These are phyloP conservation scores for Cynoglossus semilaevis DNA, from an alignment of 2,113 vertebrate genomes.

Conservation along the genomic window DNA sequence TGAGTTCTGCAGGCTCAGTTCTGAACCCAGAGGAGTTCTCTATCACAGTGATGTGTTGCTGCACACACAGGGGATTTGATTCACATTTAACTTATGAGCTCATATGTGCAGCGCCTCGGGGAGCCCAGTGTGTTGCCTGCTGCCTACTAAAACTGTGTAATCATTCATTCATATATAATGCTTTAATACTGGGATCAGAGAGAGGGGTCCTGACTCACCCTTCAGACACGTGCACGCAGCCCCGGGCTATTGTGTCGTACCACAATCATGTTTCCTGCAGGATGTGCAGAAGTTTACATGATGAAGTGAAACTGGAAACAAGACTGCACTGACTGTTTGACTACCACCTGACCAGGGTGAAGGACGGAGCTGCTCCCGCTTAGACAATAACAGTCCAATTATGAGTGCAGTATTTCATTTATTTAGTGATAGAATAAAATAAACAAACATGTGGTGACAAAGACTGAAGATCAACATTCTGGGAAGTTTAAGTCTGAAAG, in stretches of 20 bases:
- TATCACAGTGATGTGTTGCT: conserved; percentile 6
- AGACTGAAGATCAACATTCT: too few relatives aligned
- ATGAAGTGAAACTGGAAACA: neutral
- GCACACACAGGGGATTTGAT: neutral
- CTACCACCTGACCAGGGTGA: too few relatives aligned
- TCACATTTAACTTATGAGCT: neutral
- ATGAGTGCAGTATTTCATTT: too few relatives aligned
- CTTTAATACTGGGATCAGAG: neutral
- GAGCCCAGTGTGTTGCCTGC: neutral
- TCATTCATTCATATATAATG: conserved; percentile 2
- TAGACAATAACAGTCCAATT: too few relatives aligned
- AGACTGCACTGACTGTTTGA: too few relatives aligned
- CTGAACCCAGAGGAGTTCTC: conserved; percentile 1
- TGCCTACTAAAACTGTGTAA: conserved; percentile 5
- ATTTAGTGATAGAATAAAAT: too few relatives aligned
- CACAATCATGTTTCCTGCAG: neutral
- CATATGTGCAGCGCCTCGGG: neutral
- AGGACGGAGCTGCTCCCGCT: too few relatives aligned
- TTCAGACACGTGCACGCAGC: neutral
- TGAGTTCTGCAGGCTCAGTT: neutral
- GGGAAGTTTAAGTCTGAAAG: too few relatives aligned
- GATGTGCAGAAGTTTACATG: neutral
- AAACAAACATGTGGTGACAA: too few relatives aligned
- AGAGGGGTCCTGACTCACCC: conserved; percentile 8
- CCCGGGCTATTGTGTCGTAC: neutral